These are phyloP conservation scores for Indicator indicator DNA, from an alignment of 2,113 vertebrate genomes.

Conservation along the genomic window DNA sequence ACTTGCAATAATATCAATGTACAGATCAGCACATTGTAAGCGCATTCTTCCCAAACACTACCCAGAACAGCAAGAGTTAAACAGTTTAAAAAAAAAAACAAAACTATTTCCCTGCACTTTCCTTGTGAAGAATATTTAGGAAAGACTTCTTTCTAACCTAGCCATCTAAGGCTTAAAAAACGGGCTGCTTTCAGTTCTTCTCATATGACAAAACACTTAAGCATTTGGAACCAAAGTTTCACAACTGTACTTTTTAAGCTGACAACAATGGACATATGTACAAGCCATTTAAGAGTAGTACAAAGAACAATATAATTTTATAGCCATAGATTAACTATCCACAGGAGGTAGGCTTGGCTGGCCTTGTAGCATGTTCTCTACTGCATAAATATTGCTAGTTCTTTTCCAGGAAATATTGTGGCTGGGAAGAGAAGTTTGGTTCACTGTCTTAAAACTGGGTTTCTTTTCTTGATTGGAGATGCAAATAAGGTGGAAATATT, in stretches of 20 bases:
- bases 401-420: slow-evolving; percentile 40
- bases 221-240: background rate
- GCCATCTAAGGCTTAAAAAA: background rate
- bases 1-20: background rate
- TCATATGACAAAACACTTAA: background rate
- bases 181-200: background rate
- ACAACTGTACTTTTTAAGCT: background rate
- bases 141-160: background rate
- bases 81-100: background rate
- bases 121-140: background rate
- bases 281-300: background rate
- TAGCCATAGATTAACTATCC: background rate
- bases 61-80: background rate
- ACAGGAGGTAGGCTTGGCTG: background rate
- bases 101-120: background rate
- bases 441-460: background rate
- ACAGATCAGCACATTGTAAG: background rate
- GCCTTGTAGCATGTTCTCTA: background rate
- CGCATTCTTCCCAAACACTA: background rate
- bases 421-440: background rate
- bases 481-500: slow-evolving; percentile 1
- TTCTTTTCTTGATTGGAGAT: background rate
- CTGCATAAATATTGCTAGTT: background rate
- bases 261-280: slow-evolving; percentile 4
- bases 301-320: slow-evolving; percentile 6